A percentile compares a stretch with the other conserved stretches of the same genome.
phyloP scores from a whole-genome alignment of 2,113 vertebrate genomes.

The Cairina moschata region DNA sequence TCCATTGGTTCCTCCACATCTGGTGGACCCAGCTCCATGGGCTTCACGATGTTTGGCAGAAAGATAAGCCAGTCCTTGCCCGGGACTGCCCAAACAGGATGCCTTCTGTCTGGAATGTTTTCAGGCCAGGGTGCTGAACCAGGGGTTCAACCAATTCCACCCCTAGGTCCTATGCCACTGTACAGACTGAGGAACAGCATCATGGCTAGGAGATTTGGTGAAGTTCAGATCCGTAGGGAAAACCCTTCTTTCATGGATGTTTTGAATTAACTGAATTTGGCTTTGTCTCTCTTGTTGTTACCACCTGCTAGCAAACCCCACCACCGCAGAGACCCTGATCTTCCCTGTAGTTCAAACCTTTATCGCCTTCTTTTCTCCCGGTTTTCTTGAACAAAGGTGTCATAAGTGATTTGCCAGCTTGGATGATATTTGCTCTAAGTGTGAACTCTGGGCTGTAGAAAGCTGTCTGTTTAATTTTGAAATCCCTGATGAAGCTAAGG shows the following conservation, averaged over 20 bases:
- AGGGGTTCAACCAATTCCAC: too few species aligned
- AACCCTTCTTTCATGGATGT: neutral
- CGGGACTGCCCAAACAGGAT: too few species aligned
- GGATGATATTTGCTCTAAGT: conserved; percentile 30
- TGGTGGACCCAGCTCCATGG: too few species aligned
- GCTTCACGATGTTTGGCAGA: too few species aligned
- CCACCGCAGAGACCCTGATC: neutral
- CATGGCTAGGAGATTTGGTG: neutral
- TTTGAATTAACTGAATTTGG: neutral
- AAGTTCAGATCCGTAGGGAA: neutral
- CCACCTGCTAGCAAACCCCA: neutral
- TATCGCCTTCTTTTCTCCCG: neutral
- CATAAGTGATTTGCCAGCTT: conserved; percentile 55
- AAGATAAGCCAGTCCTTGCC: too few species aligned
- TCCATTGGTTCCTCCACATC: too few species aligned
- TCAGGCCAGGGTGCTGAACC: too few species aligned
- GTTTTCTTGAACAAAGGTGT: conserved; percentile 34
- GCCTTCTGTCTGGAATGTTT: too few species aligned
- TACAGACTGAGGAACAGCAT: neutral
- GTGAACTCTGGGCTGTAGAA: conserved; percentile 41
- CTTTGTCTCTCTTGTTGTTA: neutral
- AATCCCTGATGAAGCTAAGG: conserved; percentile 70
- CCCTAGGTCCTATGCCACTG: too few species aligned
- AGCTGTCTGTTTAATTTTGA: conserved; percentile 71
- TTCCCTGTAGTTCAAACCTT: conserved; percentile 27